Base-by-base conservation (phyloP, 2,797 vertebrate species). In the Adelosebastes latens region DNA sequence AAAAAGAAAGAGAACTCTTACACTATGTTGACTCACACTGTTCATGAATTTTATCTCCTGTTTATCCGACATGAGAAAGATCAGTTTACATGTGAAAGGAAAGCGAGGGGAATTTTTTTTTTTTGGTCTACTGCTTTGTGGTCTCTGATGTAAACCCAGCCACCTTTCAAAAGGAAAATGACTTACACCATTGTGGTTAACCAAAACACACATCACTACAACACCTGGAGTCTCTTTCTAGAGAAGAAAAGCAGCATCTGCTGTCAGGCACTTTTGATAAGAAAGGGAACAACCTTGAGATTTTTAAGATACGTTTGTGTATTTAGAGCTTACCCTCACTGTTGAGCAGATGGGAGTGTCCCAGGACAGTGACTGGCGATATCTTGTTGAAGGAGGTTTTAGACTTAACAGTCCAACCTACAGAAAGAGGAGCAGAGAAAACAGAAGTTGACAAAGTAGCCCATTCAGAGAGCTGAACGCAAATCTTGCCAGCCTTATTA, bases 401-500 rank as follows among this genome's bases (percentile, higher is more conserved):
- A 65, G 96, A 96, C 92, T 97, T 98, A 52, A 99, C 96, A 0
- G 96, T 94, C 97, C 97, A 99, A n/a, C 97, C 97, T 99, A 72
- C 4, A 56, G n/a, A 72, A 25, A 58, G 29, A 84, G 6, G 4
- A 70, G 4, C 4, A 67, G 12, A 24, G 36, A 49, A 29, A 46
- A 27, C 22, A 6, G 14, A 58, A 27, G 53, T 65, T 71, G 11
- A 4, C 10, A 53, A 27, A 53, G 18, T 10, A 49, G 59, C 12
- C 8, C 52, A 24, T 46, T 2, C 1, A 29, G 8, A 67, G 16
- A 1, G 16, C 4, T 39, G 18, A 31, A 24, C 2, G 14, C 2
- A 36, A 22, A 39, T 56, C 7, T 24, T 5, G 8, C 18, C 24
- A 58, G 4, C 12, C 12, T 68, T 60, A 3, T 10, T 12, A 42